phyloP scores from a whole-genome alignment of 2,113 vertebrate genomes.

The Tychaedon coryphoeus region DNA sequence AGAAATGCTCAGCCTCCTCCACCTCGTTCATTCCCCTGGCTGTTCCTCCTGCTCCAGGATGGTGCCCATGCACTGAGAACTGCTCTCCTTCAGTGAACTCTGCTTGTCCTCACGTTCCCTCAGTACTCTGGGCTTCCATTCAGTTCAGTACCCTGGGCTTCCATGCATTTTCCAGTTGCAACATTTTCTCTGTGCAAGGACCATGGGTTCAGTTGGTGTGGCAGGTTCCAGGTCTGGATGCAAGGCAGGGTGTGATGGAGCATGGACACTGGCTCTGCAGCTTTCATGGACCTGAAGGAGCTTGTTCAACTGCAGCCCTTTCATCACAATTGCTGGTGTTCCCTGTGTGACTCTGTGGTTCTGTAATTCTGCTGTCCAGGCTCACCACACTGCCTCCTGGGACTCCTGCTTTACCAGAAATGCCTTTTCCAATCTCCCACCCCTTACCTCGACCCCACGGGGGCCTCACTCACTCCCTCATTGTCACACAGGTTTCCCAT shows the following conservation, averaged over 20 bases:
- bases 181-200: accelerated
- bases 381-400: neutral
- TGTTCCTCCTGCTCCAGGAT: neutral
- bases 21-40: neutral
- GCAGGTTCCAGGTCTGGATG: neutral
- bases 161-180: neutral
- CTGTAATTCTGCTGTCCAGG: neutral
- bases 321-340: neutral
- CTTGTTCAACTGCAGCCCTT: neutral
- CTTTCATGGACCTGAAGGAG: neutral
- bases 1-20: constrained; percentile 5
- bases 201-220: accelerated
- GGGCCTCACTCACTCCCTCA: neutral
- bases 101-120: neutral
- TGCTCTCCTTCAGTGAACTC: constrained; percentile 35
- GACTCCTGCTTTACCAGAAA: neutral
- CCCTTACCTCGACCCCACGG: accelerated
- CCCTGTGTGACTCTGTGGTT: neutral
- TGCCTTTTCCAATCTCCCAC: neutral
- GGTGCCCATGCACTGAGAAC: neutral
- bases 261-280: neutral
- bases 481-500: neutral
- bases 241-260: accelerated
- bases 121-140: neutral
- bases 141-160: neutral